A percentile compares a stretch with the other conserved stretches of the same genome.
Evolutionary conservation across 1,140 invertebrate species (phyloP).

Genomic region (Musca domestica): DNA sequence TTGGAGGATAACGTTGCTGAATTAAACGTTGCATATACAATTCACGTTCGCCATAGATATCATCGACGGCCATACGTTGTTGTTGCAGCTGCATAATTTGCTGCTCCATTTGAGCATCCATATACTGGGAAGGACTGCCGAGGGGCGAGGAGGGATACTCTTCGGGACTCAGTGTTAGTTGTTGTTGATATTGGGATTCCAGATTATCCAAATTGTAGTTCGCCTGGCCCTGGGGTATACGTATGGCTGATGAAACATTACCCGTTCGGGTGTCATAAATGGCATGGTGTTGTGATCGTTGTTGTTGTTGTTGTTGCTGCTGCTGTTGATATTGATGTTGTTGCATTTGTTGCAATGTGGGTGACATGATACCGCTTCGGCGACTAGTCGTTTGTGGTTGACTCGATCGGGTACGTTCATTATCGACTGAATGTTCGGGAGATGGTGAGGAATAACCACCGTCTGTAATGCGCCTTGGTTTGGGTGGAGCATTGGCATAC

Average conservation of each 20-base stretch:
- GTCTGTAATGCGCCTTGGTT: conserved; percentile 73
- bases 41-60: conserved; percentile 49
- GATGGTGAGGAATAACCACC: conserved; percentile 69
- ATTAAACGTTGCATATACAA: conserved; percentile 51
- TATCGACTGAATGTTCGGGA: conserved; percentile 58
- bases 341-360: conserved; percentile 47
- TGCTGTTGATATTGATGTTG: conserved; percentile 44
- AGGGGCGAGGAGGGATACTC: conserved; percentile 24
- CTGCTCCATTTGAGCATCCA: conserved; percentile 44
- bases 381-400: conserved; percentile 35
- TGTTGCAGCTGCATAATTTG: conserved; percentile 41
- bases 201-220: conserved; percentile 46
- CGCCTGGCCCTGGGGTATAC: conserved; percentile 44
- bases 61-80: conserved; percentile 36
- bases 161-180: conserved; percentile 26
- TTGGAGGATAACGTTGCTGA: conserved; percentile 40
- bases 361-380: conserved; percentile 41
- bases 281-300: conserved; percentile 49
- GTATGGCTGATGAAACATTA: conserved; percentile 45
- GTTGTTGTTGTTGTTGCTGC: conserved; percentile 36
- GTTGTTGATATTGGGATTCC: conserved; percentile 48
- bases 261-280: conserved; percentile 50
- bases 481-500: conserved; percentile 86
- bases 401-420: conserved; percentile 41
- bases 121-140: conserved; percentile 28